Evolutionary conservation across 2,888 invertebrate species (phyloP).

Genomic region (Cerceris ruficornis): DNA sequence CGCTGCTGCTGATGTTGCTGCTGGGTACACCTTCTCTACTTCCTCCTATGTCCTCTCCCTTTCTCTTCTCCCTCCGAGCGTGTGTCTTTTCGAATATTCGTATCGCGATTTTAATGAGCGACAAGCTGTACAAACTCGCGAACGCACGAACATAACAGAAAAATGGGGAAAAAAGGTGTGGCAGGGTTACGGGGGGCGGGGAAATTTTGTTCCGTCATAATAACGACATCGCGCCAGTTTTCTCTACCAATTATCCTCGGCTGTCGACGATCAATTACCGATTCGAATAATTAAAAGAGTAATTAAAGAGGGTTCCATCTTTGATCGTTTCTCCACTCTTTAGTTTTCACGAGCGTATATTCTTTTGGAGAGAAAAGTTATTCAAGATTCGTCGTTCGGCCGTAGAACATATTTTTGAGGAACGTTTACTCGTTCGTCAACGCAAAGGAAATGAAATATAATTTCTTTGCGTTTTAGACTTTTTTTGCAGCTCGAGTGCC

Average conservation of each 20-base stretch:
- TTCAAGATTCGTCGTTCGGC: no score
- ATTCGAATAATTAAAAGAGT: constrained; percentile 29
- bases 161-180: neutral
- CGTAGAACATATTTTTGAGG: no score
- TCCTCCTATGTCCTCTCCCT: neutral
- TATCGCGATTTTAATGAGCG: constrained; percentile 73
- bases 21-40: constrained; percentile 1
- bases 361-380: neutral
- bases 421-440: no score
- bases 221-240: constrained; percentile 18
- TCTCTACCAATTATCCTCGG: constrained; percentile 29
- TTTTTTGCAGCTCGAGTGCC: no score
- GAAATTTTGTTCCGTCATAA: constrained; percentile 26
- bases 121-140: constrained; percentile 62
- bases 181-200: neutral
- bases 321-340: neutral
- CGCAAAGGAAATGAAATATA: no score
- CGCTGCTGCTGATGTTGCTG: constrained; percentile 38
- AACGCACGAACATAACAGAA: neutral
- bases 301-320: constrained; percentile 12
- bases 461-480: no score
- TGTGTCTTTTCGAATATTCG: constrained; percentile 53
- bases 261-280: constrained; percentile 35
- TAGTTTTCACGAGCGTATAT: neutral
- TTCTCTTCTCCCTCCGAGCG: neutral